Base-by-base conservation (phyloP, 2,797 vertebrate genomes). In the Peromyscus nudipes region DNA sequence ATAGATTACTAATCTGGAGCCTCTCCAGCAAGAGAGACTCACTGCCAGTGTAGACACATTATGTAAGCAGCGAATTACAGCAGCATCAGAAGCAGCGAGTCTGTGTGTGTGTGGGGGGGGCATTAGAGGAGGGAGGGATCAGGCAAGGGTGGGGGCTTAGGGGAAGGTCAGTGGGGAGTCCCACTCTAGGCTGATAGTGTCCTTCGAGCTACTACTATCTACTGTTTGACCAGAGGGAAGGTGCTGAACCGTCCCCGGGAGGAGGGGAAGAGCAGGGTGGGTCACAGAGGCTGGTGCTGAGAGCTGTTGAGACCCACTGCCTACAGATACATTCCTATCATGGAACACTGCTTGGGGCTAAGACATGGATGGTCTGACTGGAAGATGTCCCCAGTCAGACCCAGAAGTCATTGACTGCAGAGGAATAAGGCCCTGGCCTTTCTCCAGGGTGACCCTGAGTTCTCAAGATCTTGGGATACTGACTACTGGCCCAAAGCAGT, bases 1-100 rank as follows among this genome's bases (percentile, higher is more conserved):
- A 97, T 98, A 89, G 89, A 97, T 98, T 92, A 97, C 95, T 97
- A 96, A 96, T 79, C 93, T 89, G 90, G 96, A 60, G 76, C 0
- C 49, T 96, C 92, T 97, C 94, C 94, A 79, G 60, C 40, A 14
- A 52, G 57, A 96, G 21, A 97, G 96, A 89, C 92, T 73, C 4
- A 23, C 62, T 93, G 69, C 16, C 57, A 69, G 37, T 16, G 60
- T 64, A 75, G 93, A 94, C 17, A 4, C 19, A 0, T 98, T 98
- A 98, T 4, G 29, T 97, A 98, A 97, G 83, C 73, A 0, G 94
- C 0, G 75, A 25, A 92, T 88, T 60, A 77, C 43, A 16, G 90
- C 31, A 31, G 57, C 95, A 65, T 85, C 92, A 71, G 96, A 96
- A 91, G 40, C 40, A 7, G 83, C 0, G 0, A 19, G 73, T 55